These are phyloP conservation scores for Apeira syringaria DNA, from an alignment of 2,888 invertebrate genomes.

Conservation along the genomic window DNA sequence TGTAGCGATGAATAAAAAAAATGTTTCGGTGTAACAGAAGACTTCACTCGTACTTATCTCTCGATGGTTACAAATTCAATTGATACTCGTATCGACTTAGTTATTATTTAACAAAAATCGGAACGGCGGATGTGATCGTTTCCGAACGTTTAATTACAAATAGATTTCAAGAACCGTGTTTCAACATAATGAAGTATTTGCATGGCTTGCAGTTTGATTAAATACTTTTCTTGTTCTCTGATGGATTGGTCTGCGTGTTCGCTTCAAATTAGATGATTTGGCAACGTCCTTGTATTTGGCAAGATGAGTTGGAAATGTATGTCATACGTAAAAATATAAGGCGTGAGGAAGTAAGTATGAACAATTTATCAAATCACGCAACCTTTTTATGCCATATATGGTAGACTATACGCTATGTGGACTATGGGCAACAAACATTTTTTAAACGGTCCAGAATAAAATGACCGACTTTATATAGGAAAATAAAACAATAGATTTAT, in stretches of 20 bases:
- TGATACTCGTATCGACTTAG: background rate
- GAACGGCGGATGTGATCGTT: background rate
- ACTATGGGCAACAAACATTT: too few relatives aligned
- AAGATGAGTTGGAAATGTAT: slow-evolving; percentile 8
- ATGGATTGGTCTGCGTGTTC: slow-evolving; percentile 13
- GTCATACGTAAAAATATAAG: slow-evolving; percentile 1
- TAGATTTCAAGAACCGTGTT: background rate
- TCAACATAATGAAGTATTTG: slow-evolving; percentile 14
- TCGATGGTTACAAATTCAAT: too few relatives aligned
- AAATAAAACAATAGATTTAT: too few relatives aligned
- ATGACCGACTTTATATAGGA: too few relatives aligned
- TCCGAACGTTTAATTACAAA: background rate
- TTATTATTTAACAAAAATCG: background rate
- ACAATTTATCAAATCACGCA: too few relatives aligned
- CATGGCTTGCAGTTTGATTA: slow-evolving; percentile 20
- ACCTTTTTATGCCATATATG: too few relatives aligned
- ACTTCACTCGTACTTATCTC: too few relatives aligned
- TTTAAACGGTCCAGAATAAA: too few relatives aligned
- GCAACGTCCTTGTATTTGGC: slow-evolving; percentile 4
- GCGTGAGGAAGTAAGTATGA: too few relatives aligned
- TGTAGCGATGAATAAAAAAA: too few relatives aligned
- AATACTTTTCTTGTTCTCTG: slow-evolving; percentile 13
- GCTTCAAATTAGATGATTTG: slow-evolving; percentile 3
- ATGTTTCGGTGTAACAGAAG: too few relatives aligned
- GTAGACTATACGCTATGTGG: too few relatives aligned